These are phyloP conservation scores for Platysteira castanea DNA, from an alignment of 2,113 vertebrate genomes.

Conservation along the genomic window DNA sequence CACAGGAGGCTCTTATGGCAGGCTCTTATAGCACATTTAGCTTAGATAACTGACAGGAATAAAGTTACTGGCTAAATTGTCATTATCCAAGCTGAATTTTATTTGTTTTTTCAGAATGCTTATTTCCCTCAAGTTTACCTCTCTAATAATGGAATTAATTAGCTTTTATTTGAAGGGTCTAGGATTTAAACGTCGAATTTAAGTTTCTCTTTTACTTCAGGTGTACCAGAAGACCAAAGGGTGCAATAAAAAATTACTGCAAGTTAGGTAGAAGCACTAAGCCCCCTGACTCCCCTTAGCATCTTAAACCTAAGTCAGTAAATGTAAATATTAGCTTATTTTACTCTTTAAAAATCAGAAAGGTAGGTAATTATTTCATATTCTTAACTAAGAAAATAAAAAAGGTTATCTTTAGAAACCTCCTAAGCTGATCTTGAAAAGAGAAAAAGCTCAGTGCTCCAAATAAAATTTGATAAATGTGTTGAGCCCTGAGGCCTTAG, in stretches of 20 bases:
- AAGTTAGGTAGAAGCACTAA: neutral
- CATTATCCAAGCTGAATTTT: neutral
- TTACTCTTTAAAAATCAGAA: neutral
- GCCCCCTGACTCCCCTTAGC: neutral
- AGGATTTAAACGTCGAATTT: neutral
- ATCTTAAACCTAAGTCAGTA: neutral
- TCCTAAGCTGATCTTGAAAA: neutral
- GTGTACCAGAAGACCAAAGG: neutral
- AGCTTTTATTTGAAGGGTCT: neutral
- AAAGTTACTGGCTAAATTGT: constrained; percentile 12
- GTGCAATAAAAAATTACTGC: neutral
- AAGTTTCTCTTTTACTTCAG: neutral
- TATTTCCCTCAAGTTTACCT: neutral
- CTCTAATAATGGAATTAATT: neutral
- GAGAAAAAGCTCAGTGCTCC: neutral
- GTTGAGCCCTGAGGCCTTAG: neutral
- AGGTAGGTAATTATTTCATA: neutral
- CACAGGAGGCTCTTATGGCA: neutral
- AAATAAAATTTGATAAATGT: neutral
- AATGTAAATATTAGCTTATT: neutral
- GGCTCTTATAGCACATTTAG: neutral
- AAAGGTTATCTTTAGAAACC: neutral
- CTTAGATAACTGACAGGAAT: neutral
- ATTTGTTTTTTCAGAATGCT: neutral
- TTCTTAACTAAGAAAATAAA: neutral